Conservation (phyloP, 2,113 vertebrate species). For the Sinocyclocheilus maitianheensis region DNA sequence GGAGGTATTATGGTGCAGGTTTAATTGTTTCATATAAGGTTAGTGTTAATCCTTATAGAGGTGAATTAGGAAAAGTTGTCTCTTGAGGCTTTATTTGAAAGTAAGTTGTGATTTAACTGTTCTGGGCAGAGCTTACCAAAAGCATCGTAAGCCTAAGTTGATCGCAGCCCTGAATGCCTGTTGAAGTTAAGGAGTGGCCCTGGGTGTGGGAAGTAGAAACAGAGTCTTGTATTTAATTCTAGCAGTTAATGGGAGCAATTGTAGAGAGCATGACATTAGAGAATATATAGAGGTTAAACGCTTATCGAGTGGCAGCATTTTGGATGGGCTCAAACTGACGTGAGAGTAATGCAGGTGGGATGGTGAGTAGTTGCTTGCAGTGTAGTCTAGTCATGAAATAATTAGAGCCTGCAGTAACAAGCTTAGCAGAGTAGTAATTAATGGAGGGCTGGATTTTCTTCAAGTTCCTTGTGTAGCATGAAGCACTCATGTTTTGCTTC, state of each 20-base stretch:
- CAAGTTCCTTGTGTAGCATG: background rate
- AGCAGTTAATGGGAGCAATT: background rate
- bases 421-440: background rate
- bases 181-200: background rate
- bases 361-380: background rate
- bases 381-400: slow-evolving; percentile 8
- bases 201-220: background rate
- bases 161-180: background rate
- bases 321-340: background rate
- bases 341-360: background rate
- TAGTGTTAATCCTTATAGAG: background rate
- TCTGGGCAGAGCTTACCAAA: background rate
- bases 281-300: background rate
- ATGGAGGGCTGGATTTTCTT: background rate
- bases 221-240: background rate
- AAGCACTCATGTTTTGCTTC: background rate
- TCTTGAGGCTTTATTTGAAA: background rate
- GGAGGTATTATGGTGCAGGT: background rate
- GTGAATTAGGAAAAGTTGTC: background rate
- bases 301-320: background rate
- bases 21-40: background rate
- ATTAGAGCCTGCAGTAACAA: background rate
- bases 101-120: background rate
- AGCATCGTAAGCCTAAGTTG: too few species aligned
- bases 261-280: background rate